A percentile compares a stretch with the other conserved stretches of the same genome.
Evolutionary conservation across 2,113 vertebrate species (phyloP).

Genomic region (Malurus alboscapulatus): DNA sequence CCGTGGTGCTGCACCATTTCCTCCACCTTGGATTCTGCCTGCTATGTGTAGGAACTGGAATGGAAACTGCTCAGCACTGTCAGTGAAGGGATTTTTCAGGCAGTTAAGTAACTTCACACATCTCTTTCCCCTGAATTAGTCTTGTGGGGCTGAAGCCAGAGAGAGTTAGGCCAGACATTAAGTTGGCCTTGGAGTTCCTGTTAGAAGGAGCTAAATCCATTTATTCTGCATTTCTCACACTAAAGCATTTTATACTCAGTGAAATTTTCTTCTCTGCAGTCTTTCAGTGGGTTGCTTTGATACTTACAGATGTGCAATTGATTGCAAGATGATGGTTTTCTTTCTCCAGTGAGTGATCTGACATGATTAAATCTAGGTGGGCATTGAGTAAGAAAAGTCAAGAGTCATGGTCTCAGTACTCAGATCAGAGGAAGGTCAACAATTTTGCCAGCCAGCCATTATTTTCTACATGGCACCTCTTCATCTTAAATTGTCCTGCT

Average conservation of each 20-base stretch:
- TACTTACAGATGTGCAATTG: background rate
- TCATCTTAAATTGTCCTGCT: background rate
- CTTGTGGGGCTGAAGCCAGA: background rate
- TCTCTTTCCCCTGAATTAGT: background rate
- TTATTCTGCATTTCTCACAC: background rate
- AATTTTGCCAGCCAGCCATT: background rate
- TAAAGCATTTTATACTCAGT: background rate
- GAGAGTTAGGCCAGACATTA: background rate
- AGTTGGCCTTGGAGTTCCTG: background rate
- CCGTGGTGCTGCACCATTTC: background rate
- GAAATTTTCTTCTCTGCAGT: background rate
- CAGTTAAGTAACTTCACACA: background rate
- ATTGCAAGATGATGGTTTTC: background rate
- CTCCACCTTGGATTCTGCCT: background rate
- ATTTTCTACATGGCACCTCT: background rate
- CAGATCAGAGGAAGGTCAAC: background rate
- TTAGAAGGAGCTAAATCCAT: background rate
- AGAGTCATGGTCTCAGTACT: background rate
- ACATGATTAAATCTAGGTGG: background rate
- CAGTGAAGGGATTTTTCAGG: background rate
- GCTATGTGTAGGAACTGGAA: background rate
- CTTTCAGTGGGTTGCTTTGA: background rate
- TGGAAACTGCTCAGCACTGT: background rate
- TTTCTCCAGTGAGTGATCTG: background rate
- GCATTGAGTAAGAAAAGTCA: background rate